Percentiles rank a stretch among this genome's conserved stretches.
These are phyloP conservation scores for Oreonectes daqikongensis DNA, from an alignment of 2,797 vertebrate species.

Conservation along the genomic window DNA sequence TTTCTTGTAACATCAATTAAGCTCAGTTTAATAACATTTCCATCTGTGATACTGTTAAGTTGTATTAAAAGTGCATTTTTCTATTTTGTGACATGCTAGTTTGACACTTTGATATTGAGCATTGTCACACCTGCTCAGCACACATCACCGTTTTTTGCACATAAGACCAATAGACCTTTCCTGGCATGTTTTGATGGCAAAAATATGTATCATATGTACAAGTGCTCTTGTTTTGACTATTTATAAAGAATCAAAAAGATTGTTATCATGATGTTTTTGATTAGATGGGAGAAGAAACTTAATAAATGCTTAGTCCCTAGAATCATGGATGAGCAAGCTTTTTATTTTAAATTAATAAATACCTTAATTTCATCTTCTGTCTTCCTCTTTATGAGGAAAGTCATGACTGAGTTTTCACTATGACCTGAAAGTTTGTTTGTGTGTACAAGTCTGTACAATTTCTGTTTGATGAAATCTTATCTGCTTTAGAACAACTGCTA, in stretches of 20 bases:
- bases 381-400: constrained; percentile 19
- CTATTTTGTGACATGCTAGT: not conserved
- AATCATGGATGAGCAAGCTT: not conserved
- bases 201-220: not conserved
- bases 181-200: not conserved
- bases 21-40: not conserved
- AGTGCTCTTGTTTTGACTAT: not conserved
- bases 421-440: not conserved
- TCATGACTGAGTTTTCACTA: constrained; percentile 14
- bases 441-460: constrained; percentile 32
- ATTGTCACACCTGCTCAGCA: not conserved
- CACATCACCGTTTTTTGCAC: not conserved
- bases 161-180: not conserved
- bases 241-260: not conserved
- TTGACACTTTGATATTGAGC: not conserved
- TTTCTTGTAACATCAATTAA: constrained; percentile 5
- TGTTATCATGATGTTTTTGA: not conserved
- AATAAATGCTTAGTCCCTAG: not conserved
- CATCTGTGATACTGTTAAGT: not conserved
- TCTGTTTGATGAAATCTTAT: constrained; percentile 46
- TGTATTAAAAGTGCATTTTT: not conserved
- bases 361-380: not conserved
- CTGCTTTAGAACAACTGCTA: constrained; percentile 40
- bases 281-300: not conserved
- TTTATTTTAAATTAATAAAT: not conserved